Conservation (phyloP, 2,113 vertebrate genomes). For the Antigone vipio region DNA sequence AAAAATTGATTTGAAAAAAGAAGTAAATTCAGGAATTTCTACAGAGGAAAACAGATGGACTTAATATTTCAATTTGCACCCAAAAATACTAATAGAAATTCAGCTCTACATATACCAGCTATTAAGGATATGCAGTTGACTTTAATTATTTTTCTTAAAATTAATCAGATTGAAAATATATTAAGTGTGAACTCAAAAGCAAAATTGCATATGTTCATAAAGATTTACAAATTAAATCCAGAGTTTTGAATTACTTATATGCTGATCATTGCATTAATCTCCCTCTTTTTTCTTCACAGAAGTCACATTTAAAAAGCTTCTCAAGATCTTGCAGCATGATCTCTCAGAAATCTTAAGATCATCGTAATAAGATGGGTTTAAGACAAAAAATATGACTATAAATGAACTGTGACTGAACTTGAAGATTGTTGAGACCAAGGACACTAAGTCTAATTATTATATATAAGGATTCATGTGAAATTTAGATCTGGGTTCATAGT, state of each 20-base stretch:
- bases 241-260: background rate
- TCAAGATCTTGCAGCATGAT: background rate
- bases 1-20: background rate
- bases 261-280: background rate
- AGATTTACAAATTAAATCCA: background rate
- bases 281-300: background rate
- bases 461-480: background rate
- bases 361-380: background rate
- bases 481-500: background rate
- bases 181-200: slow-evolving; percentile 1
- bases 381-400: background rate
- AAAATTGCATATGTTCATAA: background rate
- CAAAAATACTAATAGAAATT: background rate
- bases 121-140: background rate
- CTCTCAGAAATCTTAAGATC: background rate
- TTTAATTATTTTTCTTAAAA: background rate
- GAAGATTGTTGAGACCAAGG: background rate
- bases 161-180: background rate
- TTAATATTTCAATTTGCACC: background rate
- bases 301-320: background rate
- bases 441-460: background rate
- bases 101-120: background rate
- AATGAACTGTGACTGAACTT: background rate
- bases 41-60: background rate
- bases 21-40: background rate